Percentiles rank a stretch among this genome's conserved stretches.
phyloP scores from a whole-genome alignment of 2,888 invertebrate genomes.

The Aphidoletes aphidimyza region DNA sequence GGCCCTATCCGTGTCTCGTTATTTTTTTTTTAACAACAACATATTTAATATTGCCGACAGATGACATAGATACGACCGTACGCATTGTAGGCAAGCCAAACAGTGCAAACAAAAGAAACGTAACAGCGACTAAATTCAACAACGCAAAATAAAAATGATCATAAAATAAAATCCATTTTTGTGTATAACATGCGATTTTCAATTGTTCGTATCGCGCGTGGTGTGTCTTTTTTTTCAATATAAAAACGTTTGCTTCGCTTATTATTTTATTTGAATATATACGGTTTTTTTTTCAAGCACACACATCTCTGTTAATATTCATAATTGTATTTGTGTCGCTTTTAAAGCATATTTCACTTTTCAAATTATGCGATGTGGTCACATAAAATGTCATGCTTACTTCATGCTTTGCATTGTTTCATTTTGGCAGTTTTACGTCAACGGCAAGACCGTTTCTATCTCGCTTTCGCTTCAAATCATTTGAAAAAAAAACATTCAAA shows the following conservation, averaged over 20 bases:
- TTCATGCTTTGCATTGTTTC: constrained; percentile 33
- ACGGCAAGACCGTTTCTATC: background rate
- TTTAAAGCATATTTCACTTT: constrained; percentile 34
- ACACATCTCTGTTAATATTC: constrained; percentile 16
- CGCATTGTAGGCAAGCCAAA: constrained; percentile 11
- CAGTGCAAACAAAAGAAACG: background rate
- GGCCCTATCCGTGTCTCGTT: background rate
- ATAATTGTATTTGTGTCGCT: constrained; percentile 41
- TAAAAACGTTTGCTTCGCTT: constrained; percentile 14
- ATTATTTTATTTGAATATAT: background rate
- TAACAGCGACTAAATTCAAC: background rate
- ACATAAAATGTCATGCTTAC: constrained; percentile 28
- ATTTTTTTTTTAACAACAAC: background rate
- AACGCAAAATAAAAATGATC: constrained; percentile 14
- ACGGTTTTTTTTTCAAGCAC: background rate
- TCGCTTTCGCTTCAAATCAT: background rate
- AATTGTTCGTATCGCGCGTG: background rate
- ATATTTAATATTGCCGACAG: constrained; percentile 9
- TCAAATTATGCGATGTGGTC: constrained; percentile 50
- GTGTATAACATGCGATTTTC: constrained; percentile 41
- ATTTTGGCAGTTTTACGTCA: background rate
- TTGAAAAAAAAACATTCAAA: background rate
- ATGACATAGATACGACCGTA: constrained; percentile 2
- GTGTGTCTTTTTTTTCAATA: background rate
- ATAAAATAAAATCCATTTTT: constrained; percentile 41